phyloP scores from a whole-genome alignment of 2,888 invertebrate genomes.

The Carabus problematicus region DNA sequence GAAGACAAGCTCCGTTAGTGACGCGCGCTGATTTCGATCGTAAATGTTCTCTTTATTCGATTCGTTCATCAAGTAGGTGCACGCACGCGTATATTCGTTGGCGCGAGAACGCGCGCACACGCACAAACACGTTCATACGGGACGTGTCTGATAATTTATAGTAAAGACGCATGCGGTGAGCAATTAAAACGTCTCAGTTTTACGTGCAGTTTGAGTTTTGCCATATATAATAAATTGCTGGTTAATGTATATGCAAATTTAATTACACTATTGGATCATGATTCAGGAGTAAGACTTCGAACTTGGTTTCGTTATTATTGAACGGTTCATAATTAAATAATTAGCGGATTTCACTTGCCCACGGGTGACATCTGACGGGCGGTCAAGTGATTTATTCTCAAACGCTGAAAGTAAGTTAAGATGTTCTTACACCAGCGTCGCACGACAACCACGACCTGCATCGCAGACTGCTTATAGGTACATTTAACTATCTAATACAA shows the following conservation, averaged over 20 bases:
- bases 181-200: slow-evolving; percentile 37
- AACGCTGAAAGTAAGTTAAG: slow-evolving; percentile 37
- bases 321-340: slow-evolving; percentile 39
- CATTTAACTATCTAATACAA: too few species aligned
- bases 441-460: too few species aligned
- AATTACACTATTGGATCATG: slow-evolving; percentile 40
- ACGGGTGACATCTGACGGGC: slow-evolving; percentile 39
- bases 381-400: slow-evolving; percentile 32
- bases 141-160: slow-evolving; percentile 16
- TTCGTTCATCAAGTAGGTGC: neutral
- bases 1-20: neutral
- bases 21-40: slow-evolving; percentile 4
- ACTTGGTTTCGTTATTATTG: slow-evolving; percentile 35
- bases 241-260: slow-evolving; percentile 41
- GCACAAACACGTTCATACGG: too few species aligned
- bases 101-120: too few species aligned
- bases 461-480: too few species aligned
- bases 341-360: slow-evolving; percentile 42
- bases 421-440: too few species aligned
- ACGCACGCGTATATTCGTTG: too few species aligned
- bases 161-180: slow-evolving; percentile 18
- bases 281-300: slow-evolving; percentile 32
- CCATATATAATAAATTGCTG: slow-evolving; percentile 34
- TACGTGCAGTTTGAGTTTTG: slow-evolving; percentile 17
- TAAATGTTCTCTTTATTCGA: slow-evolving; percentile 4